These are phyloP conservation scores for Leptocoma aspasia DNA, from an alignment of 2,113 vertebrate species.

Conservation along the genomic window DNA sequence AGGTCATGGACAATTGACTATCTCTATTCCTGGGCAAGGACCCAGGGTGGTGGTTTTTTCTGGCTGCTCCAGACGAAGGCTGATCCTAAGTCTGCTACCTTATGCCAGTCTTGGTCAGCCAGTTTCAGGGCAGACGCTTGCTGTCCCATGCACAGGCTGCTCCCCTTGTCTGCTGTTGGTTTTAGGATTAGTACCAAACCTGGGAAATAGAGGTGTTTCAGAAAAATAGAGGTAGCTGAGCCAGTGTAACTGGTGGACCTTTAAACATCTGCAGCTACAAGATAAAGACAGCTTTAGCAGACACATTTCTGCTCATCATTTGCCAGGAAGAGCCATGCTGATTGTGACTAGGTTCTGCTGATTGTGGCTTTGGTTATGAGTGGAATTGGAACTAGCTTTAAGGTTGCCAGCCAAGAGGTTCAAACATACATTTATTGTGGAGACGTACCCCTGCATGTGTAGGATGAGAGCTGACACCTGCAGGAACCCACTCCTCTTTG, in stretches of 20 bases:
- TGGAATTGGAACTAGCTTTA: neutral
- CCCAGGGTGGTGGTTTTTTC: neutral
- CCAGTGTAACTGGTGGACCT: neutral
- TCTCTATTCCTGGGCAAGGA: neutral
- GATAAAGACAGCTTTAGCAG: neutral
- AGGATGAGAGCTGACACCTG: neutral
- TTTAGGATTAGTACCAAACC: neutral
- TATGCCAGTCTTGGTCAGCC: neutral
- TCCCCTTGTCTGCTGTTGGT: neutral
- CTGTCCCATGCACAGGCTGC: neutral
- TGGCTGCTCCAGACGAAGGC: neutral
- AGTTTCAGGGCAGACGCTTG: neutral
- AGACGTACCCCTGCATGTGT: neutral
- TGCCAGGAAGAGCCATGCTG: neutral
- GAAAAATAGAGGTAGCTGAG: neutral
- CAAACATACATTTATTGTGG: neutral
- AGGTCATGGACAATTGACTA: accelerated
- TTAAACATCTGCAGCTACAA: neutral
- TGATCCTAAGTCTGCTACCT: neutral
- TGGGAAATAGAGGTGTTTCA: neutral
- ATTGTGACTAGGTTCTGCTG: neutral
- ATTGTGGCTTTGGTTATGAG: neutral
- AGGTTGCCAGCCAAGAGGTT: neutral
- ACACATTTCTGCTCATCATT: neutral
- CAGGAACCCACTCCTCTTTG: neutral